phyloP scores from a whole-genome alignment of 2,113 vertebrate genomes.

The Dolichotis patagonum region DNA sequence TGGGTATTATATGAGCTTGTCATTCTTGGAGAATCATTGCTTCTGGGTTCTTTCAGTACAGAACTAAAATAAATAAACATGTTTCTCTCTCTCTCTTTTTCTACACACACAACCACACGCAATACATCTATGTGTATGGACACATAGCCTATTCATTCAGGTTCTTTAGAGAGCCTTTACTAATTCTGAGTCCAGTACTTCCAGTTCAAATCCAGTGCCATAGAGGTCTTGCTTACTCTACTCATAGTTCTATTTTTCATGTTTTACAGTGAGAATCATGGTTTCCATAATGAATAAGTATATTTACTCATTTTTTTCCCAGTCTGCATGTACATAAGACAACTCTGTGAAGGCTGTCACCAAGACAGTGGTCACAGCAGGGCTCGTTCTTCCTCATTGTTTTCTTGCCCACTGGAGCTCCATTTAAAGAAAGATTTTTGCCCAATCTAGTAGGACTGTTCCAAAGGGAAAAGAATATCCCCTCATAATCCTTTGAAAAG shows the following conservation, averaged over 20 bases:
- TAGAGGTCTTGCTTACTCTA: background rate
- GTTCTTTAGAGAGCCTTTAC: background rate
- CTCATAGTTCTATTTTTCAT: background rate
- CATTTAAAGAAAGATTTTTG: background rate
- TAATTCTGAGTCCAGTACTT: background rate
- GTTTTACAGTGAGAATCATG: background rate
- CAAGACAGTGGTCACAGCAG: background rate
- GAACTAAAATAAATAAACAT: background rate
- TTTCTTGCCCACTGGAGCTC: background rate
- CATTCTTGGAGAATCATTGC: background rate
- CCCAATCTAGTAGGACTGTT: background rate
- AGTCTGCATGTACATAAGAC: background rate
- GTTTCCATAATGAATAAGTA: background rate
- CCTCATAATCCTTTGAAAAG: slow-evolving; percentile 20
- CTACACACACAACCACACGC: background rate
- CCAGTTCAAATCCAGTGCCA: background rate
- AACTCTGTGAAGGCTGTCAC: background rate
- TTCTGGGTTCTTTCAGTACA: background rate
- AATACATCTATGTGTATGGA: too few relatives aligned
- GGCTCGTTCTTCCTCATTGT: background rate
- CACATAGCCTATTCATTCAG: background rate
- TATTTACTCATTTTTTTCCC: slow-evolving; percentile 29
- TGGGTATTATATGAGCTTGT: background rate
- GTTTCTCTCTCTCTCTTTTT: background rate
- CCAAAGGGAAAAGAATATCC: background rate